These are phyloP conservation scores for Lutjanus campechanus DNA, from an alignment of 2,797 vertebrate species.

Conservation along the genomic window DNA sequence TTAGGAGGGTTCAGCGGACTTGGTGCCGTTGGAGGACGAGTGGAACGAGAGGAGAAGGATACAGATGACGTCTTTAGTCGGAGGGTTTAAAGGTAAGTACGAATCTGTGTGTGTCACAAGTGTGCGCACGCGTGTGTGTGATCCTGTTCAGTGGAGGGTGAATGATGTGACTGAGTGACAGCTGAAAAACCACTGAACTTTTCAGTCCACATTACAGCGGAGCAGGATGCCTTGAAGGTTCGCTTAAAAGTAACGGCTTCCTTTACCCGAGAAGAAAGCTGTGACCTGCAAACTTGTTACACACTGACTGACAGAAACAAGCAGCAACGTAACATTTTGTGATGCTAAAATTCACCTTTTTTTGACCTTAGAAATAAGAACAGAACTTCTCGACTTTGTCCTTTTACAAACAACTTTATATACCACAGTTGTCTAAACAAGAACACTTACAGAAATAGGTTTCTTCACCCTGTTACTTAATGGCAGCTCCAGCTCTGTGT, in stretches of 20 bases:
- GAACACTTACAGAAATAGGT: neutral
- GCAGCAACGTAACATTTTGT: neutral
- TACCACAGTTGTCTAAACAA: neutral
- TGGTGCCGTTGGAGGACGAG: conserved; percentile 91
- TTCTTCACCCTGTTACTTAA: too few species aligned
- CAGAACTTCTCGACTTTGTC: neutral
- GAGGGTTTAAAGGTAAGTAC: conserved; percentile 93
- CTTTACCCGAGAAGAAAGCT: conserved; percentile 32
- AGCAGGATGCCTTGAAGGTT: conserved; percentile 61
- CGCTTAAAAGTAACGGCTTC: conserved; percentile 41
- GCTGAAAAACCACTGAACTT: conserved; percentile 97
- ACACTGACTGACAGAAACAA: conserved; percentile 33
- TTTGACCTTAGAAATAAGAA: conserved; percentile 4
- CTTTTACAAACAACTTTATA: neutral
- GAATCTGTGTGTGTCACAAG: neutral
- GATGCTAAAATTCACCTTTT: neutral
- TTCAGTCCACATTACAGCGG: conserved; percentile 94
- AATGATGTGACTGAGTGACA: conserved; percentile 96
- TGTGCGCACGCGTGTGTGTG: conserved; percentile 54
- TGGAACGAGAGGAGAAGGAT: conserved; percentile 97
- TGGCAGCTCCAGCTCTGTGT: too few species aligned
- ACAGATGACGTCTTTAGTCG: conserved; percentile 92
- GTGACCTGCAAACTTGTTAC: conserved; percentile 59
- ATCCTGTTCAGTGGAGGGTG: conserved; percentile 83
- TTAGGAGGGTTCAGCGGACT: conserved; percentile 92